A percentile compares a stretch with the other conserved stretches of the same genome.
phyloP scores from a whole-genome alignment of 1,140 invertebrate genomes.

The Microplitis mediator region DNA sequence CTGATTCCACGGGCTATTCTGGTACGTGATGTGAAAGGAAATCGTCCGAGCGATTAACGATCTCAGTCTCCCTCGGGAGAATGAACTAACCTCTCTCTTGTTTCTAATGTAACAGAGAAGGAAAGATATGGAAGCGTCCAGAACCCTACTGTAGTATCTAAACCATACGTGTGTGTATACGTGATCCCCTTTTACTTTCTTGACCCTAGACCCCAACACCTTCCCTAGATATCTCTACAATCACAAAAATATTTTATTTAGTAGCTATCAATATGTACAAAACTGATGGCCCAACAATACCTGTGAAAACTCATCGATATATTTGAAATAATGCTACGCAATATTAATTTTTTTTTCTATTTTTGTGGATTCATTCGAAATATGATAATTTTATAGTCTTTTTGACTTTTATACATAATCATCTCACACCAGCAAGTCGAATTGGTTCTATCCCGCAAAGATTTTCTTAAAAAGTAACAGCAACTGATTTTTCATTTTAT shows the following conservation, averaged over 20 bases:
- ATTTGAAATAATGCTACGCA: neutral
- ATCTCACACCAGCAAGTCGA: too few species aligned
- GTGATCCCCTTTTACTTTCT: slow-evolving; percentile 30
- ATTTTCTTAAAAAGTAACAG: too few species aligned
- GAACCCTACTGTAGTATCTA: slow-evolving; percentile 22
- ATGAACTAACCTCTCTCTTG: slow-evolving; percentile 14
- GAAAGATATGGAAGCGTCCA: neutral
- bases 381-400: too few species aligned
- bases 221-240: slow-evolving; percentile 24
- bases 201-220: slow-evolving; percentile 25
- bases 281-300: slow-evolving; percentile 48
- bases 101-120: slow-evolving; percentile 11
- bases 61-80: slow-evolving; percentile 53
- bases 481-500: too few species aligned
- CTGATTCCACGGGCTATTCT: slow-evolving; percentile 63
- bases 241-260: slow-evolving; percentile 59
- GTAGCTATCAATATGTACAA: slow-evolving; percentile 61
- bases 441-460: too few species aligned
- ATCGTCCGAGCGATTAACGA: slow-evolving; percentile 62
- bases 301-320: slow-evolving; percentile 31
- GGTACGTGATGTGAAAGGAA: slow-evolving; percentile 62
- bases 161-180: slow-evolving; percentile 32
- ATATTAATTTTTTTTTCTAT: neutral
- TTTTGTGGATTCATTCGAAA: neutral
- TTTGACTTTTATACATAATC: too few species aligned